phyloP scores from a whole-genome alignment of 2,797 vertebrate species.

The Rhabdomys pumilio region DNA sequence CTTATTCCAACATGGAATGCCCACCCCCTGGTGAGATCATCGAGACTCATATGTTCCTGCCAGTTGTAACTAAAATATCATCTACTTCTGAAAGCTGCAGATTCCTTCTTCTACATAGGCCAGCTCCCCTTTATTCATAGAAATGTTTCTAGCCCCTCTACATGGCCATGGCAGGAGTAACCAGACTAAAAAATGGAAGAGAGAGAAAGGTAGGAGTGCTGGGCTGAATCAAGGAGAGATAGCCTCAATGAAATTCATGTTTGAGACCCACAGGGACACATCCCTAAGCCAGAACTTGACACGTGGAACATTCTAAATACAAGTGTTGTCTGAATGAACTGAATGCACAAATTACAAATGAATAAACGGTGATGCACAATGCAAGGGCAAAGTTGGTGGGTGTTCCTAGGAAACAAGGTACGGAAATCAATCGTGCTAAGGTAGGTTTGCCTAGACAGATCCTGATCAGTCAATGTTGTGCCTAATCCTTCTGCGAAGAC shows the following conservation, averaged over 20 bases:
- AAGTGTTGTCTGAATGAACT: background rate
- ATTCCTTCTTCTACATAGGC: background rate
- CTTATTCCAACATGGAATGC: background rate
- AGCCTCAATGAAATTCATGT: background rate
- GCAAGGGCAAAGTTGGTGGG: background rate
- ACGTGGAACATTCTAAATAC: background rate
- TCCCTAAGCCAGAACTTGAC: background rate
- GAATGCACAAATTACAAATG: background rate
- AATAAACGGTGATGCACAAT: background rate
- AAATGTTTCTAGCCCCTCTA: background rate
- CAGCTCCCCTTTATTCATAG: background rate
- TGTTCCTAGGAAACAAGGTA: background rate
- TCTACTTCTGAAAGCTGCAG: background rate
- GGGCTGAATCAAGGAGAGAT: background rate
- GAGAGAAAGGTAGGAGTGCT: background rate
- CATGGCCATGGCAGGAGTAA: background rate
- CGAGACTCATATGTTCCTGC: background rate
- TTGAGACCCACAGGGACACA: background rate
- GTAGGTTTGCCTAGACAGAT: background rate
- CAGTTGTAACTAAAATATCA: background rate
- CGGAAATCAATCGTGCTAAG: background rate
- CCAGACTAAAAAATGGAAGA: background rate
- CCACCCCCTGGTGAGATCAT: background rate
- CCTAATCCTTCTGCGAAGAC: background rate
- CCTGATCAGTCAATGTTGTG: background rate